Base-by-base conservation (phyloP, 1,140 invertebrate genomes). In the Anthonomus grandis region DNA sequence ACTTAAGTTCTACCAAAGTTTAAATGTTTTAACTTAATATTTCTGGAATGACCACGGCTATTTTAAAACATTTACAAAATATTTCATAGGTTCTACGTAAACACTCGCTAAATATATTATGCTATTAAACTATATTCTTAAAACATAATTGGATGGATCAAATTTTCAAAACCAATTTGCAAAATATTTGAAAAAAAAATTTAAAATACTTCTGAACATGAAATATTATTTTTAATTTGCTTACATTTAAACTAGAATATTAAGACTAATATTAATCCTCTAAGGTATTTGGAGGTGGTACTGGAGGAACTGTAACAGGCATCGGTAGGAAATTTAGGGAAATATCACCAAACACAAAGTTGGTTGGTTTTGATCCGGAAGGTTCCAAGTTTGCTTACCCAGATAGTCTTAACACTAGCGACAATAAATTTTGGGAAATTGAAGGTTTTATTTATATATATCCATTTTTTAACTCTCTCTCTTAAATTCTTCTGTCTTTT, bases 261-360 rank as follows among this genome's bases (percentile, higher is more conserved):
- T 12, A 50, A 9, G n/a, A n/a, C n/a, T n/a, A n/a, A n/a, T n/a
- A n/a, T n/a, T 48, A n/a, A 47, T 3, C 9, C 10, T 54, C 46
- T 46, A 44, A 67, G 65, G 56, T 97, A 0, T 69, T 81, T 24
- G 84, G 86, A 9, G 89, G 92, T 18, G 95, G 95, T 13, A 97
- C 94, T 12, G 93, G 92, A 4, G 93, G 94, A n/a, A 95, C 93
- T 0, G 79, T 94, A 6, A 83, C 83, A 23, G 95, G 95, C 27
- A 81, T 97, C 65, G 91, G 86, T 8, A 78, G 90, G 4, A 92
- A 88, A 70, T 79, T 97, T n/a, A 92, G 91, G 70, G 89, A 95
- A 73, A 76, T 83, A 49, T 75, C 76, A 9, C 82, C 83, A 4
- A 62, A 75, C 22, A 83, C 80, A 38, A 72, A 83, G 74, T 76